phyloP scores from a whole-genome alignment of 2,113 vertebrate species.

The Crotalus viridis region DNA sequence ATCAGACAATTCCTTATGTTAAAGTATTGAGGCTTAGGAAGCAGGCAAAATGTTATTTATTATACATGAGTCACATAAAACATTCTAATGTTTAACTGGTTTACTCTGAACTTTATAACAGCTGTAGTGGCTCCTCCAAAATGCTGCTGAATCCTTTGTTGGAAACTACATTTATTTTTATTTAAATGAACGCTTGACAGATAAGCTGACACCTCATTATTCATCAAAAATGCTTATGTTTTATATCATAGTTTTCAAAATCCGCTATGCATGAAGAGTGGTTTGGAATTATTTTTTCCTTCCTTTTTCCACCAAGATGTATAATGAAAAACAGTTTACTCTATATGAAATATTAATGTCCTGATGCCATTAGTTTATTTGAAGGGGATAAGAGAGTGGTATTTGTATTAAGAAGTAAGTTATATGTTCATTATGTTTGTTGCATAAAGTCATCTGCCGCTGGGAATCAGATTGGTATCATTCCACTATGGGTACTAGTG shows the following conservation, averaged over 20 bases:
- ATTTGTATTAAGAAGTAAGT: background rate
- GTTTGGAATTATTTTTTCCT: background rate
- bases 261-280: background rate
- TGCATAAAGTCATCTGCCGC: background rate
- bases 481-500: background rate
- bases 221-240: background rate
- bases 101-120: background rate
- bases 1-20: background rate
- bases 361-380: background rate
- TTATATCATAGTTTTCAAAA: background rate
- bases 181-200: background rate
- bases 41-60: background rate
- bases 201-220: background rate
- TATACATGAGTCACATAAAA: background rate
- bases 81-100: background rate
- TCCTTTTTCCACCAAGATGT: background rate
- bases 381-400: background rate
- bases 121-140: background rate
- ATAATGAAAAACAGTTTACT: background rate
- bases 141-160: background rate
- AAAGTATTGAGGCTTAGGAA: background rate
- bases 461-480: background rate
- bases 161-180: background rate
- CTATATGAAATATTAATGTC: background rate
- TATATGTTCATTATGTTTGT: background rate